phyloP scores from a whole-genome alignment of 2,888 invertebrate species.

The Polyommatus icarus region DNA sequence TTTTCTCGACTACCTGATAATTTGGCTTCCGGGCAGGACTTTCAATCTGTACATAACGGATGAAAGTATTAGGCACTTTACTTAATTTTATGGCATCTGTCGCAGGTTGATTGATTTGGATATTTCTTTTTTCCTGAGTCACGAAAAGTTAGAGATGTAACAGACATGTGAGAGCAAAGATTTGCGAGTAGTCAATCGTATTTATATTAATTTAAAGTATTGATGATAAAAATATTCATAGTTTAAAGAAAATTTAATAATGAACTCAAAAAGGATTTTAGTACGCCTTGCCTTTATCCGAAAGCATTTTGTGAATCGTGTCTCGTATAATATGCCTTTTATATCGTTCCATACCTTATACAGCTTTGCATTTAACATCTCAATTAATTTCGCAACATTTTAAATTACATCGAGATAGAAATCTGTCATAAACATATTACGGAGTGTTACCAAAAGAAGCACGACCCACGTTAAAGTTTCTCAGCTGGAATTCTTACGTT shows the following conservation, averaged over 20 bases:
- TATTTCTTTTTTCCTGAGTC: not conserved
- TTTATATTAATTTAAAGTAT: too few species aligned
- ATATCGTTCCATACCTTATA: not conserved
- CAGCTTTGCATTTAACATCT: not conserved
- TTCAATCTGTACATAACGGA: not conserved
- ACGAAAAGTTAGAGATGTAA: too few species aligned
- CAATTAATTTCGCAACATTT: conserved; percentile 17
- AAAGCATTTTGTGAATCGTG: not conserved
- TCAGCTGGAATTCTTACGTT: conserved; percentile 15
- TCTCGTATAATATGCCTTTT: not conserved
- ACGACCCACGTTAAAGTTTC: conserved; percentile 16
- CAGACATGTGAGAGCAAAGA: too few species aligned
- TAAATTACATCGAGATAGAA: conserved; percentile 21
- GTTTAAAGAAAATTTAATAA: not conserved
- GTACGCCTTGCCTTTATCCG: not conserved
- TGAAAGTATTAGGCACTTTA: not conserved
- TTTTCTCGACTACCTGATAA: conserved; percentile 14
- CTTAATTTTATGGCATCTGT: not conserved
- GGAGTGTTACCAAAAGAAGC: conserved; percentile 25
- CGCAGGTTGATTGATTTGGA: not conserved
- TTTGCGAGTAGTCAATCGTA: too few species aligned
- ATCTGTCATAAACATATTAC: conserved; percentile 29
- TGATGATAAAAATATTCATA: not conserved
- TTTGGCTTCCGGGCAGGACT: conserved; percentile 5
- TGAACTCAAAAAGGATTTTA: not conserved